Evolutionary conservation across 2,113 vertebrate genomes (phyloP).

Genomic region (human): GRCh38 chr5:67429501-67430000

Average conservation of each 20-base stretch:
- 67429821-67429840: too few relatives aligned
- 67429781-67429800: too few relatives aligned
- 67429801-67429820: too few relatives aligned
- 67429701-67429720: neutral
- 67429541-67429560: neutral
- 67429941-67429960: too few relatives aligned
- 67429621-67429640: neutral
- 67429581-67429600: neutral
- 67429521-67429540: neutral
- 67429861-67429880: too few relatives aligned
- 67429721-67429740: neutral
- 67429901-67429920: too few relatives aligned
- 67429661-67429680: neutral
- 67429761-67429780: too few relatives aligned
- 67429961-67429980: too few relatives aligned
- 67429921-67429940: too few relatives aligned
- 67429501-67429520: neutral
- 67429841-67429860: too few relatives aligned
- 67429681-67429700: neutral
- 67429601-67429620: neutral
- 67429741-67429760: constrained; percentile 5
- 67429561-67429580: neutral
- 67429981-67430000: too few relatives aligned
- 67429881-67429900: too few relatives aligned
- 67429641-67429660: neutral